These are phyloP conservation scores for Orthosia incerta DNA, from an alignment of 2,888 invertebrate genomes.

Conservation along the genomic window DNA sequence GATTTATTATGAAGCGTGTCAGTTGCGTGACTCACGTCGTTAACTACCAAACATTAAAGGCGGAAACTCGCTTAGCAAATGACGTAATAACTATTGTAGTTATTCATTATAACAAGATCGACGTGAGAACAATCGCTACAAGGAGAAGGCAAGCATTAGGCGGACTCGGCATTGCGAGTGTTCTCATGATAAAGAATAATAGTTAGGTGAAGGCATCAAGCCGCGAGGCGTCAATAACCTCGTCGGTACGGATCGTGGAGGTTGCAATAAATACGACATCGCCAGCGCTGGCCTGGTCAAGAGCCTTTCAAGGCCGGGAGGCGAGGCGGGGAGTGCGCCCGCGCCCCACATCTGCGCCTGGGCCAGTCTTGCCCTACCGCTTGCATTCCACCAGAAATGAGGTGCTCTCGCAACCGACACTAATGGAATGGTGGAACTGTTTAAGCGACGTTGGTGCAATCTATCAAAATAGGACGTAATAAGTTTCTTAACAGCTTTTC, in stretches of 20 bases:
- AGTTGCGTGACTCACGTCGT: conserved; percentile 88
- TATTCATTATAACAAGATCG: conserved; percentile 87
- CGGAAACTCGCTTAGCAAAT: conserved; percentile 88
- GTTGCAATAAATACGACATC: conserved; percentile 91
- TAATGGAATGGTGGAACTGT: conserved; percentile 60
- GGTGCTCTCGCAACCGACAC: conserved; percentile 67
- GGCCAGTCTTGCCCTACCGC: conserved; percentile 81
- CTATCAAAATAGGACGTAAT: conserved; percentile 53
- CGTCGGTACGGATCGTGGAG: conserved; percentile 89
- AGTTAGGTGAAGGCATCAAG: conserved; percentile 76
- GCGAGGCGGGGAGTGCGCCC: conserved; percentile 87
- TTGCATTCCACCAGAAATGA: conserved; percentile 83
- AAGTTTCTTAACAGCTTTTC: conserved; percentile 48
- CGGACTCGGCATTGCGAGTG: conserved; percentile 73
- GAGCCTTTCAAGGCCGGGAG: conserved; percentile 91
- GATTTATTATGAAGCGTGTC: conserved; percentile 83
- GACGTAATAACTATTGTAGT: conserved; percentile 90
- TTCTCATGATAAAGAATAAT: conserved; percentile 84
- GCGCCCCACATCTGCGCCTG: conserved; percentile 87
- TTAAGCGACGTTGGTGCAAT: conserved; percentile 65
- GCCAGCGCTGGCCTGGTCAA: conserved; percentile 89
- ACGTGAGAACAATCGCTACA: conserved; percentile 88
- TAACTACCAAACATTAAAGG: conserved; percentile 88
- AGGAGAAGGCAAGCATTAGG: conserved; percentile 84
- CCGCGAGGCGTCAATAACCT: conserved; percentile 89